Percentiles rank a stretch among this genome's conserved stretches.
These are phyloP conservation scores for Idaea biselata DNA, from an alignment of 2,888 invertebrate species.

Conservation along the genomic window DNA sequence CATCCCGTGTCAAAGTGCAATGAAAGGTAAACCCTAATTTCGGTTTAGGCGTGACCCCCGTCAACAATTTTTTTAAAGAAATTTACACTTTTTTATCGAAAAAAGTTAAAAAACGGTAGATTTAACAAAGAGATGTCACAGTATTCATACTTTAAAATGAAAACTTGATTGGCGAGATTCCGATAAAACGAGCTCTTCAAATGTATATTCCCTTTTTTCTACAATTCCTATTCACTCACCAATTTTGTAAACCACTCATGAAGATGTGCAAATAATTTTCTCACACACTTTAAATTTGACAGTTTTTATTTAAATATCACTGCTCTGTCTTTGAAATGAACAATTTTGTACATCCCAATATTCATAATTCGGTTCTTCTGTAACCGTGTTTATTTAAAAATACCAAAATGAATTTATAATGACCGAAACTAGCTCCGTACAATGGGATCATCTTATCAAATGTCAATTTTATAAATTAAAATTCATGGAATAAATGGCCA, in stretches of 20 bases:
- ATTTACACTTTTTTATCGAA: slow-evolving; percentile 69
- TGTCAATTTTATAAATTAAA: slow-evolving; percentile 59
- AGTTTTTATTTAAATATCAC: slow-evolving; percentile 15
- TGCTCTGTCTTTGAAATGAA: slow-evolving; percentile 8
- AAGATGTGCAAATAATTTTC: slow-evolving; percentile 54
- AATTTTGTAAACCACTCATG: slow-evolving; percentile 39
- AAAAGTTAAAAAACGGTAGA: slow-evolving; percentile 62
- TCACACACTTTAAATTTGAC: slow-evolving; percentile 54
- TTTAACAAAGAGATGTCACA: slow-evolving; percentile 64
- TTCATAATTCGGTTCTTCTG: slow-evolving; percentile 11
- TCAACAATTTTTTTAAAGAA: slow-evolving; percentile 69
- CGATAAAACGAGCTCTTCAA: slow-evolving; percentile 61
- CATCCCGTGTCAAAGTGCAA: slow-evolving; percentile 77
- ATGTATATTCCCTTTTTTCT: slow-evolving; percentile 34
- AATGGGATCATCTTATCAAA: slow-evolving; percentile 45
- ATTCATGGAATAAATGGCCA: slow-evolving; percentile 36
- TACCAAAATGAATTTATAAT: slow-evolving; percentile 50
- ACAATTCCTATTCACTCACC: slow-evolving; percentile 41
- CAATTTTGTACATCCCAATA: background rate
- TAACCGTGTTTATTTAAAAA: slow-evolving; percentile 18
- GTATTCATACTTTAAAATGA: slow-evolving; percentile 70
- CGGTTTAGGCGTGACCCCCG: slow-evolving; percentile 76
- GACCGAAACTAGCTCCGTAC: slow-evolving; percentile 54
- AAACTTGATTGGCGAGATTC: slow-evolving; percentile 77
- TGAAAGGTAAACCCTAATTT: slow-evolving; percentile 77